Base-by-base conservation (phyloP, 2,888 invertebrate species). In the Athrips mouffetella region DNA sequence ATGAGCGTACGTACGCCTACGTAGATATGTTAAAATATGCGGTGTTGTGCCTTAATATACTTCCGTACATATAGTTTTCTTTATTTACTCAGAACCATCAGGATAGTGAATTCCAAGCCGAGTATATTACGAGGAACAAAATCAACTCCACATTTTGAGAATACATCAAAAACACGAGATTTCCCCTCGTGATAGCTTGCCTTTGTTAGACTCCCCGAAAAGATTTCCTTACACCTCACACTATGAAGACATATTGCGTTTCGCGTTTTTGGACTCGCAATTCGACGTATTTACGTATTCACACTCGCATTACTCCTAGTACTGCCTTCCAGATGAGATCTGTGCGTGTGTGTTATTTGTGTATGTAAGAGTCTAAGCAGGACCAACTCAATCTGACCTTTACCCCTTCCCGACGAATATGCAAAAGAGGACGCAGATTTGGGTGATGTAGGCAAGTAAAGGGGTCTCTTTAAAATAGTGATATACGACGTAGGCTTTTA, bases 231-330 rank as follows among this genome's bases (percentile, higher is more conserved):
- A 79, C 80, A 79, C 80, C 77, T 73, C 67, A 67, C 62, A 68
- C 75, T 73, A 86, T 84, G 80, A 86, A 87, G 87, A 86, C 87
- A 87, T 86, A 87, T 86, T 85, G 80, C 86, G 82, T 84, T 86
- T 84, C 85, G 81, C 84, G 84, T 86, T 87, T 86, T 87, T 86
- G 85, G 86, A 84, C 78, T 83, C 84, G 81, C 86, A 83, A 82
- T 82, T 81, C 82, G 73, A 76, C 76, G 81, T 87, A 87, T 87
- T 86, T 87, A 85, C 86, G 81, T 86, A 87, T 86, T 86, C 86
- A 85, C 86, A 84, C 83, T 85, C 82, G 79, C 84, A 84, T 86
- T 86, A 86, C 83, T 80, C 70, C 76, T 77, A 78, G 77, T 80
- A 76, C 76, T 81, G 78, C 67, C 76, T 79, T 71, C 70, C 77